These are phyloP conservation scores for Centropus unirufus DNA, from an alignment of 2,113 vertebrate species.

Conservation along the genomic window DNA sequence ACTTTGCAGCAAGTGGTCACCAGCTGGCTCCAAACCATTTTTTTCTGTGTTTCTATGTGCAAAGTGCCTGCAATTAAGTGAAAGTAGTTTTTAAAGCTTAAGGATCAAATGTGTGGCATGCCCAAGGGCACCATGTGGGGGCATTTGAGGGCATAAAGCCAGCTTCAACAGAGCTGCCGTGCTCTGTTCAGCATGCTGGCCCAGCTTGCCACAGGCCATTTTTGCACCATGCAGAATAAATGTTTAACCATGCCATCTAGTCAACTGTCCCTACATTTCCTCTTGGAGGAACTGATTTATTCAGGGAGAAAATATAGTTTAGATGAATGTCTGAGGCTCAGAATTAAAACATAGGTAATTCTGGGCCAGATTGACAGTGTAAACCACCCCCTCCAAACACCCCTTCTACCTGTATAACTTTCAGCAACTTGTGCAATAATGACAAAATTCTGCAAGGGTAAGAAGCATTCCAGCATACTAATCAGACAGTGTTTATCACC, in stretches of 20 bases:
- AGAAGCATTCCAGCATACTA: neutral
- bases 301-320: neutral
- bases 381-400: neutral
- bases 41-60: neutral
- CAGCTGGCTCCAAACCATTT: neutral
- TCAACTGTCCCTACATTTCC: neutral
- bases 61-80: neutral
- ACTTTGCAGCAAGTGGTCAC: neutral
- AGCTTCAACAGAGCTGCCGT: neutral
- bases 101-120: neutral
- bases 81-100: neutral
- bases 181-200: neutral
- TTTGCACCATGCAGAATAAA: neutral
- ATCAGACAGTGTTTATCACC: neutral
- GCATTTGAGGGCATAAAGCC: neutral
- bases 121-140: neutral
- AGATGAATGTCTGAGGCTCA: neutral
- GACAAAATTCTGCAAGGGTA: neutral
- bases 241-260: neutral
- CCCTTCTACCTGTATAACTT: neutral
- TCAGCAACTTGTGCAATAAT: neutral
- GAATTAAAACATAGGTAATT: neutral
- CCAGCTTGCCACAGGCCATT: neutral
- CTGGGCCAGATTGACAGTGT: neutral
- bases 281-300: neutral